Evolutionary conservation across 53 echinoderm and acorn worm species (phyloP), one percentile per base, ranked within the genome.

Genomic region (Arbacia lixula): DNA sequence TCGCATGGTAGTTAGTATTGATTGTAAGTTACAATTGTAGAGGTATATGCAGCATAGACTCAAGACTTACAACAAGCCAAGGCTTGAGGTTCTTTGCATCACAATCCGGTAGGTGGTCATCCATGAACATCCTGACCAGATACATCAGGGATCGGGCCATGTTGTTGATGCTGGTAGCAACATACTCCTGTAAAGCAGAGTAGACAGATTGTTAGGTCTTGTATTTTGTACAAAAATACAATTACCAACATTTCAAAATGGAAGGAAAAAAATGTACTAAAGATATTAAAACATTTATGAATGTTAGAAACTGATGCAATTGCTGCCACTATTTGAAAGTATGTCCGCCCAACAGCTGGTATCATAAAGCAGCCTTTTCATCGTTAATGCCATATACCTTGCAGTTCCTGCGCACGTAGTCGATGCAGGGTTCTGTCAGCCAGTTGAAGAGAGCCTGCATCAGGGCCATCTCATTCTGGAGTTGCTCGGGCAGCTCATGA

Each of bases 11-110:
- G n/a, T n/a, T n/a, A n/a, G n/a, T n/a, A n/a, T n/a, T n/a, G n/a
- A n/a, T n/a, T n/a, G n/a, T n/a, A n/a, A n/a, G n/a, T n/a, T n/a
- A n/a, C n/a, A n/a, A n/a, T n/a, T n/a, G n/a, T n/a, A n/a, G n/a
- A n/a, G n/a, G n/a, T n/a, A n/a, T n/a, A n/a, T n/a, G n/a, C n/a
- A n/a, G n/a, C n/a, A n/a, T n/a, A n/a, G n/a, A n/a, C n/a, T n/a
- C n/a, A n/a, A n/a, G n/a, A n/a, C 95, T 99, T 89, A 99, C 99
- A 74, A 92, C 75, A 34, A 99, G 94, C 99, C 99, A 95, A 16
- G 94, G 72, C 69, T 88, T 99, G 31, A 99, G 73, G 57, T 92
- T 86, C 72, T 99, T 99, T 5, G 85, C 34, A 55, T 99, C 99
- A 33, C 88, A 88, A 52, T 89, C 87, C 36, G 89, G 86, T 66